Evolutionary conservation across 1,140 invertebrate species (phyloP), one percentile per base, ranked within the genome.

Genomic region (Lasioglossum albipes): DNA sequence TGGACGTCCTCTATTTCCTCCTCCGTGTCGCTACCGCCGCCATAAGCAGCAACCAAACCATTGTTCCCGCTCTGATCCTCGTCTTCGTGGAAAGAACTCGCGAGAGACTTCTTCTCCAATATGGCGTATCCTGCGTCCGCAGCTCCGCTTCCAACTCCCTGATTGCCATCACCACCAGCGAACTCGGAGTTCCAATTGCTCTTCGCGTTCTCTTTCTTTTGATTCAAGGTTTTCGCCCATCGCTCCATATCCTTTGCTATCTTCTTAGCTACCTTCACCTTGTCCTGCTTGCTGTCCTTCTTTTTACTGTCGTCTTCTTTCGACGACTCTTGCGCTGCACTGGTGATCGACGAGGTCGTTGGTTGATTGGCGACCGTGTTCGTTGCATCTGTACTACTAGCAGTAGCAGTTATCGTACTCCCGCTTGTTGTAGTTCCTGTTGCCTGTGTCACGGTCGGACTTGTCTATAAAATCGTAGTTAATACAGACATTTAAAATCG

Each of bases 191-290:
- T 94, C 91, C 95, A 94, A 79, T 95, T 95, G 67, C 94, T 95
- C 82, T 96, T 95, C 42, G 96, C 95, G 80, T 95, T 96, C 87
- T 99, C 98, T 93, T 99, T 99, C 93, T 98, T 98, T 89, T 99
- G 98, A 93, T 99, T 99, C 72, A 99, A 94, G 9, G 97, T 98
- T 90, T 99, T 98, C 0, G 99, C 99, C 99, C 99, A 99, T 20
- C 94, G 90, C 95, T 94, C 94, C 94, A 95, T 95, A 69, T 95
- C 97, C 93, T 99, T 99, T 0, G 98, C 98, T 87, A 99, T 99
- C 93, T 99, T 99, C 90, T 99, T 99, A 1, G 99, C 99, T 20
- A 99, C 98, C 94, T 99, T 99, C 0, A 98, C 97, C 94, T 99
- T 98, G 85, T 98, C 97, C 72, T 97, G 96, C 85, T 97, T 96